Base-by-base conservation (phyloP, 30 jellyfish, hydroid and myxozoan species). In the Hydractinia echinata region DNA sequence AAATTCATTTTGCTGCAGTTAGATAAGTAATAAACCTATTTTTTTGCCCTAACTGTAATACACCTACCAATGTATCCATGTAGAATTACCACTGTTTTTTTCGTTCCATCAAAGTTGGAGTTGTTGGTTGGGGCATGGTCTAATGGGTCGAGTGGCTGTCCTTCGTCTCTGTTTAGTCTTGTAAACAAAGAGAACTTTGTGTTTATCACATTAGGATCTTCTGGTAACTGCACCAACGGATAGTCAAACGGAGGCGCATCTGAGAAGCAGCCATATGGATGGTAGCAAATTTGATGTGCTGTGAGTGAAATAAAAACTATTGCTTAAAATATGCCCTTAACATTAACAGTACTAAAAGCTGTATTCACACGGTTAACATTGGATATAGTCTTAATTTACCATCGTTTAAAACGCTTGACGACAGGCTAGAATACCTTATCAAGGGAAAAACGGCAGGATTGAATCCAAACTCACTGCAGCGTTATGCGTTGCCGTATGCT, bases 11-110 rank as follows among this genome's bases (percentile, higher is more conserved):
- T 30, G 2, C 44, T 30, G 44, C 44, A 30, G 44, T 30, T 30
- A 2, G 44, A 30, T 30, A 1, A 2, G 1, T 30, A 30, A 30
- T 30, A 30, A 1, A 30, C 44, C 44, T 30, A 30, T 30, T 30
- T 30, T 30, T 30, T 30, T 30, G n/a, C 44, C 44, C 44, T 30
- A 30, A 0, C 1, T 30, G 44, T 30, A 30, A 30, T 0, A 15
- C 49, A 11, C 83, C 54, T 86, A 88, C 96, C 96, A 14, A 54
- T 53, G 73, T 86, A 88, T 71, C 96, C 96, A 61, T 88, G 96
- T 44, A 69, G 61, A 11, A 88, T 76, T 74, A 88, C 50, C 13
- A 83, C 76, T 5, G 96, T 88, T 60, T 56, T 82, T 58, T 70
- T 82, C 68, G 72, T 71, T 7, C 54, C 61, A 13, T 86, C 83